phyloP scores from a whole-genome alignment of 2,888 invertebrate species.

The Acleris holmiana region DNA sequence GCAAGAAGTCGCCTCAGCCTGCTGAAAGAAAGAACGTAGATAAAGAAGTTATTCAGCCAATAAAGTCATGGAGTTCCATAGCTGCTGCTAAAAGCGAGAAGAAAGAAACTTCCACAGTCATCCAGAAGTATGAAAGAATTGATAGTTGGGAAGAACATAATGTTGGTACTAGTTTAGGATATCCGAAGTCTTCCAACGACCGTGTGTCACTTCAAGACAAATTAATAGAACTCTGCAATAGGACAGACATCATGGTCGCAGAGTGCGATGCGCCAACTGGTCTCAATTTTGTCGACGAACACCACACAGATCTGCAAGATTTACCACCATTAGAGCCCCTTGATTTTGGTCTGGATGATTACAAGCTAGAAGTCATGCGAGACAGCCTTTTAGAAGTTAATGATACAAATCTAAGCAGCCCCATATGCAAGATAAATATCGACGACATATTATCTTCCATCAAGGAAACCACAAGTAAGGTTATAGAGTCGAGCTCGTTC shows the following conservation, averaged over 20 bases:
- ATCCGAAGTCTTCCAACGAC: slow-evolving; percentile 50
- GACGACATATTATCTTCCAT: slow-evolving; percentile 76
- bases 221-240: slow-evolving; percentile 72
- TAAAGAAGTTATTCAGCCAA: slow-evolving; percentile 52
- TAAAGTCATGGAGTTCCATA: slow-evolving; percentile 83
- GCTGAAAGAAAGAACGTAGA: slow-evolving; percentile 48
- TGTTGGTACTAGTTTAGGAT: slow-evolving; percentile 43
- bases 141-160: slow-evolving; percentile 34
- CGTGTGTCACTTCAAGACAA: slow-evolving; percentile 69
- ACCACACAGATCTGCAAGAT: slow-evolving; percentile 67
- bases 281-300: slow-evolving; percentile 76
- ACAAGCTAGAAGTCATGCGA: slow-evolving; percentile 75
- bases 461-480: slow-evolving; percentile 66
- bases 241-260: slow-evolving; percentile 78
- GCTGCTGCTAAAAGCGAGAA: slow-evolving; percentile 67
- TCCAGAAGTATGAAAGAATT: slow-evolving; percentile 21
- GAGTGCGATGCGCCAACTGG: slow-evolving; percentile 76
- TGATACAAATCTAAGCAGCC: slow-evolving; percentile 66
- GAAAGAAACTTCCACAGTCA: slow-evolving; percentile 43
- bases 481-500: slow-evolving; percentile 69
- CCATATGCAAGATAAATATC: slow-evolving; percentile 77
- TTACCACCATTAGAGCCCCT: slow-evolving; percentile 70
- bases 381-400: slow-evolving; percentile 71
- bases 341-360: slow-evolving; percentile 75
- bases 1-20: slow-evolving; percentile 68